Evolutionary conservation across 2,888 invertebrate genomes (phyloP), one percentile per base, ranked within the genome.

Genomic region (Bhutanitis thaidina): DNA sequence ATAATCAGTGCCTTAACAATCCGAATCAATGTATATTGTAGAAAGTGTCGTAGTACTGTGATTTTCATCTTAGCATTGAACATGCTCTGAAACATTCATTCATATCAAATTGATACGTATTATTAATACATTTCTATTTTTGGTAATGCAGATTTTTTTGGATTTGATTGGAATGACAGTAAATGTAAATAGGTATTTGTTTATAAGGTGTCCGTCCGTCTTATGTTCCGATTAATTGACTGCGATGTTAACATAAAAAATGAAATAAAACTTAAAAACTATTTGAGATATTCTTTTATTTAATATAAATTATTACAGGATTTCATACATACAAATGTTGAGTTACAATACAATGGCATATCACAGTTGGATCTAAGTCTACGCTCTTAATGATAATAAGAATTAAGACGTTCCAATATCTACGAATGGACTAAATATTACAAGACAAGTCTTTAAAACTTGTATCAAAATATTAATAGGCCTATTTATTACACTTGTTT

Each of bases 331-430:
- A 54, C 53, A 51, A 52, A 52, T 54, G 48, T 43, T 49, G 47
- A 57, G 61, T 57, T 62, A 58, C 54, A 56, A 58, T 58, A 49
- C 59, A 62, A 62, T 62, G 55, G 60, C 60, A 64, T 84, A 85
- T 82, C 84, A 83, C 81, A 83, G 83, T 78, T 81, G 71, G 77
- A 70, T 72, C 76, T 81, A 83, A 70, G 62, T 67, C 77, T 81
- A 83, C 72, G 53, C 20, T 37, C 38, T 12, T n/a, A 12, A 4
- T 34, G 8, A 27, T 27, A 20, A 20, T 20, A 20, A 20, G 20
- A 20, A 3, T 20, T 5, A 20, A 3, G 20, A 20, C 20, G 5
- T n/a, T n/a, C 2, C 20, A 20, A 5, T 20, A 3, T 20, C 3
- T 20, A 20, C 20, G 20, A 2, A 2, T 20, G 20, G 5, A 20